These are phyloP conservation scores for Andrena bicolor DNA, from an alignment of 2,888 invertebrate genomes.

Conservation along the genomic window DNA sequence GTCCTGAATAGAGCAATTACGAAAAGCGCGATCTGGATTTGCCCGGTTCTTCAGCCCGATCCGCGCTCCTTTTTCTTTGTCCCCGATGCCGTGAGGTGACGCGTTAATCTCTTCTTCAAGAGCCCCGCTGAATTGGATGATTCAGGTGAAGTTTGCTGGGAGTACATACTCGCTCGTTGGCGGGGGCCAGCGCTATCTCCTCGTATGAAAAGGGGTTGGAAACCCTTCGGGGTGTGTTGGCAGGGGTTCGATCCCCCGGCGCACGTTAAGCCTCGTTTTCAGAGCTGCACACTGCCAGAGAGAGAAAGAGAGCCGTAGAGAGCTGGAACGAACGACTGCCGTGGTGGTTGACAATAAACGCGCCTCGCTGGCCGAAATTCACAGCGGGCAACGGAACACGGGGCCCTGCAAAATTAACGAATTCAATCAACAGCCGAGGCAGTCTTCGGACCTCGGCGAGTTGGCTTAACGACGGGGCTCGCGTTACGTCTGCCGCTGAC, in stretches of 20 bases:
- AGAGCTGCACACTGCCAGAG: slow-evolving; percentile 30
- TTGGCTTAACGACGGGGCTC: slow-evolving; percentile 48
- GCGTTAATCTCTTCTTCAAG: slow-evolving; percentile 71
- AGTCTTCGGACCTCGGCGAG: slow-evolving; percentile 12
- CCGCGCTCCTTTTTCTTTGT: slow-evolving; percentile 63
- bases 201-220: slow-evolving; percentile 74
- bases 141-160: slow-evolving; percentile 73
- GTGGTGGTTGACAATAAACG: slow-evolving; percentile 59
- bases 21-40: slow-evolving; percentile 59
- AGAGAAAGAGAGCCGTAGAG: not conserved
- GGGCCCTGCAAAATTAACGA: slow-evolving; percentile 65
- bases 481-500: slow-evolving; percentile 45
- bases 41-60: slow-evolving; percentile 49
- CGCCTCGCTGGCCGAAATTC: slow-evolving; percentile 51
- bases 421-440: slow-evolving; percentile 59
- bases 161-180: slow-evolving; percentile 54
- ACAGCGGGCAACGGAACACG: slow-evolving; percentile 43
- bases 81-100: slow-evolving; percentile 58
- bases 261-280: slow-evolving; percentile 72
- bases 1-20: slow-evolving; percentile 65
- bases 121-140: slow-evolving; percentile 73
- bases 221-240: slow-evolving; percentile 71
- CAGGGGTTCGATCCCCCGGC: slow-evolving; percentile 71
- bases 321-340: slow-evolving; percentile 6
- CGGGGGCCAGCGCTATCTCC: slow-evolving; percentile 62